A percentile compares a stretch with the other conserved stretches of the same genome.
Conservation (phyloP, 2,113 vertebrate genomes). For the Paraplagusia blochii region DNA sequence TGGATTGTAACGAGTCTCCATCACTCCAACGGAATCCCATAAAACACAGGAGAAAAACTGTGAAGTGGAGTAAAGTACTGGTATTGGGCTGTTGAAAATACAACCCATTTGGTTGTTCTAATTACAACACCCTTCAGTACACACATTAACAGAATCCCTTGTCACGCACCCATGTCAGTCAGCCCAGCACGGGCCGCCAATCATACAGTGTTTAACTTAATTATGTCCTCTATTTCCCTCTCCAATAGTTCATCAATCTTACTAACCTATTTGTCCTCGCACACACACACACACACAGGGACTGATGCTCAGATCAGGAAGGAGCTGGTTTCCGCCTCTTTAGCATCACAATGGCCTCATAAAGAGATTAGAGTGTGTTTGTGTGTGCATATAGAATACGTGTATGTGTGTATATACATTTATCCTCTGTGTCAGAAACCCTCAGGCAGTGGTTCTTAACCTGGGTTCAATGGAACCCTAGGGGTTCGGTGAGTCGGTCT, state of each 20-base stretch:
- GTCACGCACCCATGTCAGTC: background rate
- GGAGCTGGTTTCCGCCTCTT: slow-evolving; percentile 55
- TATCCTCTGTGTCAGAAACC: background rate
- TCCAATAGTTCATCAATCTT: slow-evolving; percentile 67
- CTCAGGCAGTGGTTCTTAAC: too few species aligned
- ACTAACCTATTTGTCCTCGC: slow-evolving; percentile 59
- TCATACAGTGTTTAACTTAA: slow-evolving; percentile 57
- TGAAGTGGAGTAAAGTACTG: too few species aligned
- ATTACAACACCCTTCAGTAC: background rate
- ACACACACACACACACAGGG: slow-evolving; percentile 54
- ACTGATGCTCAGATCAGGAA: slow-evolving; percentile 35
- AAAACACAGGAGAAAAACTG: too few species aligned
- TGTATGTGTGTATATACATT: slow-evolving; percentile 3
- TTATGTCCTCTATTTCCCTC: slow-evolving; percentile 51
- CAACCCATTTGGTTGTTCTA: too few species aligned
- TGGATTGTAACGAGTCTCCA: too few species aligned
- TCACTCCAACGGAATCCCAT: too few species aligned
- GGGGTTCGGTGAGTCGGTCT: too few species aligned
- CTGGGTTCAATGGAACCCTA: too few species aligned
- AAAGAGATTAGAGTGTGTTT: slow-evolving; percentile 43
- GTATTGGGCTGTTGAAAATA: too few species aligned
- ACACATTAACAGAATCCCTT: background rate
- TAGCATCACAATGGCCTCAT: slow-evolving; percentile 60
- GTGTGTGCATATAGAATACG: slow-evolving; percentile 9
- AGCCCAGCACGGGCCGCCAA: slow-evolving; percentile 26